Evolutionary conservation across 2,888 invertebrate species (phyloP), one percentile per base, ranked within the genome.

Genomic region (Phaonia tiefii): DNA sequence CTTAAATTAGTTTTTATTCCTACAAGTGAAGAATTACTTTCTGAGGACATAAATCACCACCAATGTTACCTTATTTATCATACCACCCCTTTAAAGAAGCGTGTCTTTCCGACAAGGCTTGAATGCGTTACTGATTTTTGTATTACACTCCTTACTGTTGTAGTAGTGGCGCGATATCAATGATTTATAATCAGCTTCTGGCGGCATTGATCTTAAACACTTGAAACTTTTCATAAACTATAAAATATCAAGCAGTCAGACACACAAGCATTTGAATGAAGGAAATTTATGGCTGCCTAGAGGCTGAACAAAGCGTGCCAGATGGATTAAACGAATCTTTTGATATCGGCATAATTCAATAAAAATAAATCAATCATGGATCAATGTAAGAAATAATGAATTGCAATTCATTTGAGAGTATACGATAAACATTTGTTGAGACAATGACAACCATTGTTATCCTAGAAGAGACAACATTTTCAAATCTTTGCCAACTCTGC

Each of bases 121-220:
- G 4, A 69, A 5, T 39, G 49, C 49, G n/a, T n/a, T n/a, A n/a
- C n/a, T n/a, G n/a, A n/a, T n/a, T n/a, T 51, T 22, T 51, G 7
- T 1, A 7, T 51, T 17, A 20, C 15, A 5, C 17, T 15, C 2
- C 17, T 51, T 20, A 51, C 11, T 22, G 22, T 20, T 51, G 51
- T 17, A 51, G 1, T 15, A 70, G 49, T 56, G 69, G 63, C 31
- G 63, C 31, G 31, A 11, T 70, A 80, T 80, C 58, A 70, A 44
- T 74, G 67, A 71, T 77, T 80, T 74, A 71, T 74, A 80, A 80
- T 58, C 66, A 39, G 71, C 77, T 74, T 77, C 74, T 67, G 70
- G 69, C 70, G 76, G 73, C 76, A 73, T 70, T 70, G 44, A 66
- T 58, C 60, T 54, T 63, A 39, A 42, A 42, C 42, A 20, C 31